Percentiles rank a stretch among this genome's conserved stretches.
Evolutionary conservation across 1,140 invertebrate species (phyloP).

Genomic region (Monochamus saltuarius): DNA sequence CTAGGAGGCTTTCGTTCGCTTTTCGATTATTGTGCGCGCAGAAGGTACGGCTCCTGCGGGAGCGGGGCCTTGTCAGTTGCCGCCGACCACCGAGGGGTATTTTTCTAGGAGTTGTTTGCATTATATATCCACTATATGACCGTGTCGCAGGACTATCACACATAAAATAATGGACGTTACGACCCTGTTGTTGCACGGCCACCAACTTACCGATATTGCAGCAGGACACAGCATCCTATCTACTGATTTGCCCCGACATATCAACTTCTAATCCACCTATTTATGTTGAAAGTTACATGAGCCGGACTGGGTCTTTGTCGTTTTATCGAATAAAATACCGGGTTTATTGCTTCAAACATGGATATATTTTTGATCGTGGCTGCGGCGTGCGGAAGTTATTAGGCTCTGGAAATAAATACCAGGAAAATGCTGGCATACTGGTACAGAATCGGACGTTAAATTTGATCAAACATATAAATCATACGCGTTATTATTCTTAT

Average conservation of each 20-base stretch:
- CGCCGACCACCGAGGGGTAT: constrained; percentile 11
- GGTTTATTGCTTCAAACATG: constrained; percentile 17
- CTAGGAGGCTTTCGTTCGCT: constrained; percentile 7
- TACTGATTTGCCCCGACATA: constrained; percentile 20
- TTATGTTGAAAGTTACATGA: constrained; percentile 27
- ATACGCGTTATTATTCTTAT: no score
- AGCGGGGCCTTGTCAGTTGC: constrained; percentile 2
- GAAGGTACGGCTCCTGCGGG: constrained; percentile 11
- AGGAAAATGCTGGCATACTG: no score
- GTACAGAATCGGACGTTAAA: no score
- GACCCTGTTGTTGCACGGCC: constrained; percentile 16
- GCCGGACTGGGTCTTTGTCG: constrained; percentile 17
- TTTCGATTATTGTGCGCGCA: constrained; percentile 19
- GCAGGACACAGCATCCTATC: constrained; percentile 13
- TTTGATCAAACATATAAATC: no score
- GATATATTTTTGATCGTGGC: constrained; percentile 16
- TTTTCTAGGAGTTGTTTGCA: constrained; percentile 20
- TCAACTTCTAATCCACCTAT: constrained; percentile 24
- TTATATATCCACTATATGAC: constrained; percentile 18
- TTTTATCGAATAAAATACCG: constrained; percentile 22
- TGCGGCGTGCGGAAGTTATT: no score
- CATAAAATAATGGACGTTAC: constrained; percentile 20
- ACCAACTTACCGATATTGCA: constrained; percentile 18
- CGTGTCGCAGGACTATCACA: constrained; percentile 16
- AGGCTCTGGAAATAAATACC: no score